Conservation (phyloP, 2,888 invertebrate species). For the Saturnia japonica region DNA sequence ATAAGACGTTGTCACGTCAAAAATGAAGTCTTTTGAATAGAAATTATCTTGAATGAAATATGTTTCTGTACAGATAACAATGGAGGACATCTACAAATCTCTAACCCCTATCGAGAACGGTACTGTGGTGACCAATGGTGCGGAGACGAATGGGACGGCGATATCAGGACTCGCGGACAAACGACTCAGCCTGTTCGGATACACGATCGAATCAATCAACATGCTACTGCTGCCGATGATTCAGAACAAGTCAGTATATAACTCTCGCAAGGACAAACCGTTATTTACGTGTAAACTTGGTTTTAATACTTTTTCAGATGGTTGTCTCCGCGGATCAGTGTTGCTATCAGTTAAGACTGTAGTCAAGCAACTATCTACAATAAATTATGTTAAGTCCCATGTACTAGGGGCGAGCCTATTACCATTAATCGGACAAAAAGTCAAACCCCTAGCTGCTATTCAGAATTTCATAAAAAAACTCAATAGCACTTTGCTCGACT, state of each 20-base stretch:
- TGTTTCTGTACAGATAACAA: slow-evolving; percentile 84
- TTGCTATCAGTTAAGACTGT: background rate
- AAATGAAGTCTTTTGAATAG: background rate
- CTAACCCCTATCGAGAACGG: slow-evolving; percentile 54
- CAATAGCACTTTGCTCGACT: no score
- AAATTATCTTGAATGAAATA: background rate
- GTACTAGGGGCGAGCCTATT: no score
- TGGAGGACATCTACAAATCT: slow-evolving; percentile 88
- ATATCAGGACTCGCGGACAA: slow-evolving; percentile 87
- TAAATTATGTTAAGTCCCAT: no score
- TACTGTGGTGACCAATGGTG: slow-evolving; percentile 47
- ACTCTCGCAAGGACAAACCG: no score
- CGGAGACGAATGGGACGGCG: slow-evolving; percentile 51
- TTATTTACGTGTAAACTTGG: background rate
- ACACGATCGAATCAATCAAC: slow-evolving; percentile 97
- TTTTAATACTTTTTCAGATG: background rate
- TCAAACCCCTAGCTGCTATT: no score
- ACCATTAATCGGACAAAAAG: no score
- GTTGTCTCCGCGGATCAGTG: background rate
- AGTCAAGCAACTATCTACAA: background rate
- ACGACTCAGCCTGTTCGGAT: slow-evolving; percentile 94
- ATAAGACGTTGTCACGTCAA: no score
- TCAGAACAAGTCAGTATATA: slow-evolving; percentile 88
- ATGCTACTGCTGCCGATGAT: slow-evolving; percentile 98
- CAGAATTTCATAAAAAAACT: no score